Evolutionary conservation across 2,888 invertebrate species (phyloP), one percentile per base, ranked within the genome.

Genomic region (Micoletzkya japonica): DNA sequence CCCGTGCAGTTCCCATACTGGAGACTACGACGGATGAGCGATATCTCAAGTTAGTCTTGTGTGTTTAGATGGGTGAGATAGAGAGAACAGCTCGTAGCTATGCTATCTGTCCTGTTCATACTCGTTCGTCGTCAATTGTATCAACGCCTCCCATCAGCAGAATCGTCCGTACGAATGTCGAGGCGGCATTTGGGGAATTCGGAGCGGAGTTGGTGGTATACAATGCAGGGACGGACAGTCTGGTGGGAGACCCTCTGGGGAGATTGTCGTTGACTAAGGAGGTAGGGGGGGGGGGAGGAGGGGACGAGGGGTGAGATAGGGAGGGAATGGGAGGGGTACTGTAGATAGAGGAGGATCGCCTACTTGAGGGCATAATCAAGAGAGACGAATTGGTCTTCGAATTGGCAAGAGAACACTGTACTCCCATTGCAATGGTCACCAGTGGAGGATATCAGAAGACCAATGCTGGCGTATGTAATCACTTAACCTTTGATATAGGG

Each of bases 171-270:
- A n/a, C 34, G 17, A 68, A 77, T 84, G 87, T 87, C 66, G 92
- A 93, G 0, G 91, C 93, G 20, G 74, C 75, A 4, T 63, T 81
- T 39, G 72, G 71, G 10, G 77, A 76, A 54, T 80, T 79, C 70
- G 54, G 63, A 2, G 92, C 94, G 0, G 91, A 94, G 84, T 88
- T 94, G 32, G 87, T 94, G 58, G 90, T 94, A n/a, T 94, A 93
- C 87, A 94, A 94, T 87, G 94, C 94, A n/a, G 94, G 94, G 0
- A 94, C 94, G 0, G 94, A 94, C 86, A 89, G 93, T 39, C 87
- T 94, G 49, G 89, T 90, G 72, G 90, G 91, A 0, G 94, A 94
- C 86, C 90, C 91, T 0, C 87, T 94, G 6, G 94, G 94, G 0
- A 87, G 89, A 60, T 87, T 94, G 81, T 87, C 89, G 4, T 89